Conservation (phyloP, 2,888 invertebrate species). For the Xanthorhoe spadicearia region DNA sequence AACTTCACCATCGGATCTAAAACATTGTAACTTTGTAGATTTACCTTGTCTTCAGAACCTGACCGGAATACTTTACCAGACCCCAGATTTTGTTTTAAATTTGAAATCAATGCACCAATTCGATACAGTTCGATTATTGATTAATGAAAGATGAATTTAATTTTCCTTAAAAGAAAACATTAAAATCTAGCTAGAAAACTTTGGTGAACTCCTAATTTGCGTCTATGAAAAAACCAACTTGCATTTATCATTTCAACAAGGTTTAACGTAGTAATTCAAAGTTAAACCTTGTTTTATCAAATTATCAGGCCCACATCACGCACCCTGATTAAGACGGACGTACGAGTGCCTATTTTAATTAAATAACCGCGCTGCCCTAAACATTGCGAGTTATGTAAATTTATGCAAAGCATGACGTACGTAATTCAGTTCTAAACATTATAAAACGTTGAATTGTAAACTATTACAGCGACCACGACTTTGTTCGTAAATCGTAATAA, state of each 20-base stretch:
- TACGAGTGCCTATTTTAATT: slow-evolving; percentile 51
- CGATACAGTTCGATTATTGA: too few relatives aligned
- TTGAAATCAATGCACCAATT: too few relatives aligned
- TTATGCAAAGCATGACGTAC: slow-evolving; percentile 53
- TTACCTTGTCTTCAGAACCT: too few relatives aligned
- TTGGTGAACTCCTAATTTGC: too few relatives aligned
- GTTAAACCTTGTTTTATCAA: background rate
- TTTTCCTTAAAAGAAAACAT: too few relatives aligned
- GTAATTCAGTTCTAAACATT: slow-evolving; percentile 53
- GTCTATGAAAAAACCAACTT: too few relatives aligned
- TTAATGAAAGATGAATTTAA: too few relatives aligned
- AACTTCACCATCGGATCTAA: too few relatives aligned
- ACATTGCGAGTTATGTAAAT: slow-evolving; percentile 58
- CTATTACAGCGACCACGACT: background rate
- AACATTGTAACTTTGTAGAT: too few relatives aligned
- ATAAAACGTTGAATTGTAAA: slow-evolving; percentile 8
- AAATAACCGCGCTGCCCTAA: slow-evolving; percentile 55
- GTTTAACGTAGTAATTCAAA: slow-evolving; percentile 1
- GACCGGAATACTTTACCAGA: too few relatives aligned
- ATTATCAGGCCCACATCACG: slow-evolving; percentile 23
- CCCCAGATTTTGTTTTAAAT: too few relatives aligned
- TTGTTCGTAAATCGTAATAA: background rate
- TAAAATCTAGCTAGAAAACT: too few relatives aligned
- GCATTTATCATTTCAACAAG: background rate
- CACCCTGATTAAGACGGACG: slow-evolving; percentile 58